Percentiles rank a stretch among this genome's conserved stretches.
phyloP scores from a whole-genome alignment of 2,797 vertebrate genomes.

The Gallinago solitaria region DNA sequence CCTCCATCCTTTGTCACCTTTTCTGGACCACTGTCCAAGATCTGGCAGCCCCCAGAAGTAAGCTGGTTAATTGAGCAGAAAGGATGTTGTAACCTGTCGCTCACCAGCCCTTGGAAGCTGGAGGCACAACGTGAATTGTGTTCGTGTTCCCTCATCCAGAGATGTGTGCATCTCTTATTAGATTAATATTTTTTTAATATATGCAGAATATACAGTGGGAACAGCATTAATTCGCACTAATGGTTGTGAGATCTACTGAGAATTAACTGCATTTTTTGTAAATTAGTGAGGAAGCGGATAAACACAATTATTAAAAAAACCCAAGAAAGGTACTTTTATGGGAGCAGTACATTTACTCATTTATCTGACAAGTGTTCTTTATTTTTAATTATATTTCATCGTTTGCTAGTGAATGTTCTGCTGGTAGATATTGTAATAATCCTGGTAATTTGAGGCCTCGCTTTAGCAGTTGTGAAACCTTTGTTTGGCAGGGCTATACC shows the following conservation, averaged over 20 bases:
- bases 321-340: slow-evolving; percentile 37
- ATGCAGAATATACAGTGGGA: slow-evolving; percentile 65
- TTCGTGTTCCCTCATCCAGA: slow-evolving; percentile 41
- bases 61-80: slow-evolving; percentile 30
- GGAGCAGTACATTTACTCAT: not conserved
- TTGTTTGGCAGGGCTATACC: not conserved
- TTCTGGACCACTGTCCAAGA: not conserved
- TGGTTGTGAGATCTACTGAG: slow-evolving; percentile 61
- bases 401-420: not conserved
- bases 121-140: not conserved
- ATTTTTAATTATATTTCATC: slow-evolving; percentile 56
- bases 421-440: not conserved
- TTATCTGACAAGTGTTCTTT: slow-evolving; percentile 62
- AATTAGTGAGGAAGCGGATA: slow-evolving; percentile 70
- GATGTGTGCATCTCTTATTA: slow-evolving; percentile 45
- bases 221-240: slow-evolving; percentile 65
- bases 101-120: not conserved
- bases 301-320: slow-evolving; percentile 52
- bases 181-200: slow-evolving; percentile 66
- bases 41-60: not conserved
- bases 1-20: not conserved
- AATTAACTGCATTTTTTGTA: slow-evolving; percentile 63
- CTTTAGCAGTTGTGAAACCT: not conserved
- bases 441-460: not conserved
- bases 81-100: not conserved